A percentile compares a stretch with the other conserved stretches of the same genome.
Evolutionary conservation across 1,140 invertebrate species (phyloP).

Genomic region (Drosophila jambulina): DNA sequence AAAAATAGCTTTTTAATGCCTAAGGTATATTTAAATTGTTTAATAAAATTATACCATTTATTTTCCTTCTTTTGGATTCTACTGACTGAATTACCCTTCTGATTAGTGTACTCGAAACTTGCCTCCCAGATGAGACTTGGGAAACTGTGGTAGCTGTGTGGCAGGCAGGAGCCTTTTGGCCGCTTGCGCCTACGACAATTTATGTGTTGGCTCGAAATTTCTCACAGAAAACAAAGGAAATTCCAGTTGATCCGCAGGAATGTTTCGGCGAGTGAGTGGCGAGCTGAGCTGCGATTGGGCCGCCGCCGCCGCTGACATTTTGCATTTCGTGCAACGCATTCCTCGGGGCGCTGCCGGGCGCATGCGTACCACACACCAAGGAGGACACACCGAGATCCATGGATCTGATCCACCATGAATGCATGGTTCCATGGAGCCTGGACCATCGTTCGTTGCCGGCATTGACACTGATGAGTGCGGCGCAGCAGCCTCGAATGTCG

Average conservation of each 20-base stretch:
- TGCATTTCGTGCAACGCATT: conserved; percentile 84
- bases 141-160: conserved; percentile 47
- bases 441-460: conserved; percentile 32
- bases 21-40: neutral
- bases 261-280: conserved; percentile 70
- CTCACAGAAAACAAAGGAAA: conserved; percentile 84
- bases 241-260: conserved; percentile 69
- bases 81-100: neutral
- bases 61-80: too few species aligned
- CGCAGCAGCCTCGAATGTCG: conserved; percentile 41
- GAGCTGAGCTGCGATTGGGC: conserved; percentile 65
- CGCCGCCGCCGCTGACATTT: conserved; percentile 81
- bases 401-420: conserved; percentile 16
- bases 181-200: conserved; percentile 77
- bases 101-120: conserved; percentile 41
- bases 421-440: conserved; percentile 1
- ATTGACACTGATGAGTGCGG: conserved; percentile 83
- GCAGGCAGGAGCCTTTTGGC: conserved; percentile 33
- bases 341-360: conserved; percentile 80
- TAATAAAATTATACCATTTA: too few species aligned
- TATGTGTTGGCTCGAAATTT: conserved; percentile 82
- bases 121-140: conserved; percentile 19
- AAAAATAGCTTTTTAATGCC: neutral
- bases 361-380: conserved; percentile 84
- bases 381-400: conserved; percentile 70